These are phyloP conservation scores for Octonoba sinensis DNA, from an alignment of 2,888 invertebrate genomes.

Conservation along the genomic window DNA sequence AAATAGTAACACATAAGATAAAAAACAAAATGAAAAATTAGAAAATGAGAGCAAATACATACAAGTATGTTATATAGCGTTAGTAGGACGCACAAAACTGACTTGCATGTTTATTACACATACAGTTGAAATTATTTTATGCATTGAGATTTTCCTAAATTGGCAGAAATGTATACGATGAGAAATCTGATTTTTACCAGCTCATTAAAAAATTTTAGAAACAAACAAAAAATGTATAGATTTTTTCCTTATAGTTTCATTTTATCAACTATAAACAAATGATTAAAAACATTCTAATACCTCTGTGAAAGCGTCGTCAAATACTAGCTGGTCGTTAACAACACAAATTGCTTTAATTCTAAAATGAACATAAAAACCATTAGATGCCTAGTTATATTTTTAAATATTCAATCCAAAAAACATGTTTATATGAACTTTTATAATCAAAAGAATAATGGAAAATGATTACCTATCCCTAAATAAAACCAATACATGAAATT, in stretches of 20 bases:
- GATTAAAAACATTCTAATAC: slow-evolving; percentile 66
- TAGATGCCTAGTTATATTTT: neutral
- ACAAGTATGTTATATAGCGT: too few species aligned
- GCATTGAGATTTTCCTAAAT: too few species aligned
- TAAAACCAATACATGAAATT: slow-evolving; percentile 89
- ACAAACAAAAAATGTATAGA: neutral
- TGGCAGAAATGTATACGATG: too few species aligned
- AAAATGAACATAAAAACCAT: slow-evolving; percentile 55
- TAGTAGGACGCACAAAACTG: too few species aligned
- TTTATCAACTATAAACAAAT: too few species aligned
- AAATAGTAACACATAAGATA: too few species aligned
- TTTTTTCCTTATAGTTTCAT: neutral
- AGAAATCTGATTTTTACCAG: too few species aligned
- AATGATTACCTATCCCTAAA: slow-evolving; percentile 78
- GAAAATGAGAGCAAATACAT: too few species aligned
- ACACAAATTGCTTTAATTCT: slow-evolving; percentile 85
- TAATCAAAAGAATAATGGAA: neutral
- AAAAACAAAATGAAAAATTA: too few species aligned
- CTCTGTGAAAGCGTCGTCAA: slow-evolving; percentile 79
- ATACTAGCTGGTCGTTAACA: slow-evolving; percentile 86
- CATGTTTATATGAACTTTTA: neutral
- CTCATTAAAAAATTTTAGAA: too few species aligned
- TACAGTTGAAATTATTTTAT: too few species aligned
- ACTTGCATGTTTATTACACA: too few species aligned
- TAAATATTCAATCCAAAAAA: neutral